Evolutionary conservation across 2,113 vertebrate genomes (phyloP), one percentile per base, ranked within the genome.

Genomic region (Castor canadensis): DNA sequence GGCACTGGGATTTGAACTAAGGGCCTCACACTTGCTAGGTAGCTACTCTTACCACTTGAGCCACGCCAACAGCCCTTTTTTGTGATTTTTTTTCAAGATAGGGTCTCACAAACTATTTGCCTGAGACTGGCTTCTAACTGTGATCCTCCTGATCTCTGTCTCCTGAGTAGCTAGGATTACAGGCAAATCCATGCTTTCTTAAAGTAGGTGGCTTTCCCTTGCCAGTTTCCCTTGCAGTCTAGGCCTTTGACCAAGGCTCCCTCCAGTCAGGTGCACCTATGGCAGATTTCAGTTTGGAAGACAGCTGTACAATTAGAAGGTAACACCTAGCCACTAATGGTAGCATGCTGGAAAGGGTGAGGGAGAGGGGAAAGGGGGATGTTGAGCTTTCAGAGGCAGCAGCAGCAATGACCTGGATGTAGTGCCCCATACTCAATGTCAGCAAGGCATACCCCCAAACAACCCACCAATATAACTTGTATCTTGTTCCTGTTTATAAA

Each of bases 361-460:
- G 20, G 35, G 28, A 58, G 20, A 52, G 45, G 9, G 17, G 38
- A 28, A 26, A 64, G 45, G 75, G 43, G 62, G 43, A 49, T 9
- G 0, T 1, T 60, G 12, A 15, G 22, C 28, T 82, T 52, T 45
- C 10, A 72, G 81, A 40, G 22, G 49, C 30, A 52, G 17, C 43
- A 43, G 54, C 16, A 12, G 32, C 32, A 35, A 9, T 2, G 3
- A 52, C 52, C 26, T 49, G 7, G 4, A 52, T 4, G 22, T 9
- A 60, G 6, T 38, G 26, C 3, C 10, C 20, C 15, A 3, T 0
- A 26, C 30, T 58, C 38, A 13, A 17, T 0, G 16, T 75, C 56
- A 85, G 11, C 77, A 83, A 47, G 24, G 17, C 9, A 3, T 8
- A 45, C 17, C 19, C 24, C 28, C 24, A 30, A 82, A n/a, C 54